Base-by-base conservation (phyloP, 2,888 invertebrate genomes). In the Pocota personata region DNA sequence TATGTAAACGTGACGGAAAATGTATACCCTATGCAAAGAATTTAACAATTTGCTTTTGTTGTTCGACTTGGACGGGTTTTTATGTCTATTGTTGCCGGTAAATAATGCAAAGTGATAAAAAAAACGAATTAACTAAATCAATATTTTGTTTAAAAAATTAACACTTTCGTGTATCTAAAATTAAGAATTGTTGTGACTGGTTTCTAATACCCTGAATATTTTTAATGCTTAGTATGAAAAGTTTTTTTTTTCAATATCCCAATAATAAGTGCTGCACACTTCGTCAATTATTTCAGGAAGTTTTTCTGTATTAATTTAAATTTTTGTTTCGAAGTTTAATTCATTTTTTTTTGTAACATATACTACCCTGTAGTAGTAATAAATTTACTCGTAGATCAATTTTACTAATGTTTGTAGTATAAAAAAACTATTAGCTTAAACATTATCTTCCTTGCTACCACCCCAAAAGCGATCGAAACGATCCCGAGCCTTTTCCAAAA, bases 391-490 rank as follows among this genome's bases (percentile, higher is more conserved):
- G 35, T 24, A 14, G 37, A 71, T 69, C 30, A 48, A 35, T 46
- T 62, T 40, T 21, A 69, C 48, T 69, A 67, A 64, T 40, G 57
- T 64, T 10, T 55, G 21, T 27, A 46, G 62, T 76, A 57, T 40
- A 69, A 71, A 71, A n/a, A 75, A 50, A 35, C 19, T 50, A 48
- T 72, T 43, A 50, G 50, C n/a, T 90, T 92, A 92, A 88, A 92
- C 94, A 90, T 93, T 94, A 88, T 94, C 94, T 89, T 94, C 94
- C 89, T 94, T 95, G 89, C 93, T 94, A 90, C 95, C 95, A 88
- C 96, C 96, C 97, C 97, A 97, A 92, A 97, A 97, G 90, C 96
- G 95, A 92, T 97, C 97, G 91, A 97, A 97, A 89, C 96, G 95
- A 92, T 95, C 96, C 89, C 96, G 95, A 89, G 97, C 97, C 91